Base-by-base conservation (phyloP, 2,888 invertebrate species). In the Perizoma flavofasciatum region DNA sequence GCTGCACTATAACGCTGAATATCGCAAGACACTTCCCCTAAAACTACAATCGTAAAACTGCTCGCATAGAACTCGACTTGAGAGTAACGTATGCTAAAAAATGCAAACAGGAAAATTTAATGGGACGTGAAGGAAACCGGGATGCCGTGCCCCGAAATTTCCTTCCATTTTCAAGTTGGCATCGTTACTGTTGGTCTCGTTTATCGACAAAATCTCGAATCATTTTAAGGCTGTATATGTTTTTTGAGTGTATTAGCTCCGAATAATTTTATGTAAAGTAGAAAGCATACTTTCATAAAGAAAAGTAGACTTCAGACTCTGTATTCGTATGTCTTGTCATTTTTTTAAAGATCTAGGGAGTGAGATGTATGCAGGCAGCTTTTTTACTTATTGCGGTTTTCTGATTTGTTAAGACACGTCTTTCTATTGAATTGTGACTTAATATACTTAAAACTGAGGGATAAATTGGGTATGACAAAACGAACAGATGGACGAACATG, bases 71-170 rank as follows among this genome's bases (percentile, higher is more conserved):
- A 59, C 64, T 72, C 78, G 76, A 77, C 85, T 86, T 77, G 79
- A 78, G 82, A 83, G 82, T 88, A 91, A 87, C 90, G 85, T 91
- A 90, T 91, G 92, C 86, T 90, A 90, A 91, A 91, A 91, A 91
- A 91, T 91, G 88, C 90, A 92, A 91, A 90, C 87, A 88, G 88
- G 88, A 86, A 91, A 89, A 91, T 88, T 91, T 90, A 90, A 92
- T 92, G 92, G 88, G 78, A 83, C 91, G 92, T 91, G 90, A 92
- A 90, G 86, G 85, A 85, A 90, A 83, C 83, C 81, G 83, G 82
- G 83, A 22, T 81, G 79, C 82, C 82, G 84, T 79, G 81, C 85
- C 83, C 81, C 72, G 76, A 84, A 83, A 88, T 89, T 85, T 84
- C 81, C 80, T 77, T 77, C 77, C 73, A 79, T 83, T 82, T 86